Evolutionary conservation across 2,113 vertebrate genomes (phyloP), one percentile per base, ranked within the genome.

Genomic region (Cochlearius cochlearius): DNA sequence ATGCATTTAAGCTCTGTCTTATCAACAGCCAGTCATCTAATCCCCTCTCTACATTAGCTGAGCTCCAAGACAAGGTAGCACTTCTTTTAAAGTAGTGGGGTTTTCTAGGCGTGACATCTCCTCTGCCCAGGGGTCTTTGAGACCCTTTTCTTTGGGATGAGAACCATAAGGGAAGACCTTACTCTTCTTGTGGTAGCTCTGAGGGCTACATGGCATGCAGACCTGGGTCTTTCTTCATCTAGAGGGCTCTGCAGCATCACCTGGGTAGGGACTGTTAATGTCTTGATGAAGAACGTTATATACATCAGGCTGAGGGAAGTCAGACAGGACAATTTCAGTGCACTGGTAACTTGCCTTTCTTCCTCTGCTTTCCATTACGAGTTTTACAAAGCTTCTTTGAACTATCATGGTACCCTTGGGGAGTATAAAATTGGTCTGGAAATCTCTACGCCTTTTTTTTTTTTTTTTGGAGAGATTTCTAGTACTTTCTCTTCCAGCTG

Each of bases 401-500:
- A 84, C 23, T 75, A 7, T 56, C 22, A 23, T 71, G 60, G 9
- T 91, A 56, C 19, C 21, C 22, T 88, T 93, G 52, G 29, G 66
- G 55, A 95, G 4, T 50, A 73, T 47, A 92, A 92, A 82, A 88
- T 47, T 77, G 17, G 7, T 90, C 45, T 90, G 71, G n/a, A 90
- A 82, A 72, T 79, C 12, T 49, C 26, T 59, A 52, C 56, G 30
- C 3, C 2, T 26, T 12, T 25, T 32, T 36, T 17, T 45, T 27
- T 36, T 30, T 52, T 66, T 34, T 47, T 55, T 50, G 6, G 47
- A 71, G 53, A 59, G 8, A 56, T 92, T 96, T 95, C 64, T 89
- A 77, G 43, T 78, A 75, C 23, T 78, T 96, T 95, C 34, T 92
- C 16, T 93, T 93, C 88, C 67, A 94, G 64, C 91, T 87, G 68